Percentiles rank a stretch among this genome's conserved stretches.
phyloP scores from a whole-genome alignment of 2,797 vertebrate species.

The Takifugu rubripes region DNA sequence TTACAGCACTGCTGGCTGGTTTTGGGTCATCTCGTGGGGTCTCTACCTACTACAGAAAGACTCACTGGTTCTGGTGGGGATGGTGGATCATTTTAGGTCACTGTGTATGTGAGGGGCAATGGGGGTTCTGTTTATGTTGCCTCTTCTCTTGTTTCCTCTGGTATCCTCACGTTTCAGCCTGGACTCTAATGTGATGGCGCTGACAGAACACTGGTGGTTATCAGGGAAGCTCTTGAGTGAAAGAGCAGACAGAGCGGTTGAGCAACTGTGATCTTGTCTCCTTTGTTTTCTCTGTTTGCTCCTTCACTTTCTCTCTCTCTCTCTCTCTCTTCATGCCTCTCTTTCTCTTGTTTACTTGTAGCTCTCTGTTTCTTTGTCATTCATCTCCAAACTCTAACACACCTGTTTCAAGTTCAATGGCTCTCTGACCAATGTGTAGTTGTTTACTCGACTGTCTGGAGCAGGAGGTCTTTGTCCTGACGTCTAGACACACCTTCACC shows the following conservation, averaged over 20 bases:
- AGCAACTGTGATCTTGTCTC: constrained; percentile 18
- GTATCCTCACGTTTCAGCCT: constrained; percentile 20
- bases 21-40: too few relatives aligned
- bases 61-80: constrained; percentile 8
- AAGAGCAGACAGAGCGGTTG: constrained; percentile 33
- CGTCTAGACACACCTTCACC: constrained; percentile 57
- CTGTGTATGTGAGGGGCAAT: constrained; percentile 6
- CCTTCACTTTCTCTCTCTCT: constrained; percentile 20
- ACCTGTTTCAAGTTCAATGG: constrained; percentile 47
- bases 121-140: constrained; percentile 41
- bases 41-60: constrained; percentile 26
- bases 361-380: constrained; percentile 15
- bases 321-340: constrained; percentile 3
- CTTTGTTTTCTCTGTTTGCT: constrained; percentile 6
- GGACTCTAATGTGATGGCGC: constrained; percentile 9
- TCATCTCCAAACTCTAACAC: constrained; percentile 23
- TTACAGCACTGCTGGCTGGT: too few relatives aligned
- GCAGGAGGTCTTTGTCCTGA: constrained; percentile 28
- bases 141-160: constrained; percentile 30
- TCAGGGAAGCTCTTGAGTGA: constrained; percentile 33
- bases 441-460: constrained; percentile 60
- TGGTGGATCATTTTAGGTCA: constrained; percentile 16
- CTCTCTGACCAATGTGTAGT: constrained; percentile 28
- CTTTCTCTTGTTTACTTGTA: not conserved
- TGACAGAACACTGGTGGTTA: not conserved